These are phyloP conservation scores for Mythimna lalbum DNA, from an alignment of 2,888 invertebrate species.

Conservation along the genomic window DNA sequence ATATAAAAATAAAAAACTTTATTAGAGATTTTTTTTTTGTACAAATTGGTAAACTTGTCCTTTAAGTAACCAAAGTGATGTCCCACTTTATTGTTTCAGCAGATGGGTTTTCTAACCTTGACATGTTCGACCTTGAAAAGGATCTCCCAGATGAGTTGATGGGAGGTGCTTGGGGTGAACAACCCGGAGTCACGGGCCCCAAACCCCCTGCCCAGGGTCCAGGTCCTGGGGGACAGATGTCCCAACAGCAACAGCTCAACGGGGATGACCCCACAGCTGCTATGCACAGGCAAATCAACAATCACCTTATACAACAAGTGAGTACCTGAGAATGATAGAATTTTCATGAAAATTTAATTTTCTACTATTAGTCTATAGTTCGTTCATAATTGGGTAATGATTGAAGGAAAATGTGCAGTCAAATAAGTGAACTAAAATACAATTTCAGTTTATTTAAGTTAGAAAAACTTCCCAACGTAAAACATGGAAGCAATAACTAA, in stretches of 20 bases:
- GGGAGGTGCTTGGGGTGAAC: conserved; percentile 94
- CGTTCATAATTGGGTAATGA: not conserved
- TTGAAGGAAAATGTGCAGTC: not conserved
- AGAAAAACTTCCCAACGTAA: not conserved
- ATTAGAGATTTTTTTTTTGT: not conserved
- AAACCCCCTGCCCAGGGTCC: conserved; percentile 96
- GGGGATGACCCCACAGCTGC: conserved; percentile 92
- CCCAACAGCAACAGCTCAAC: conserved; percentile 92
- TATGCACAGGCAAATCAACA: conserved; percentile 91
- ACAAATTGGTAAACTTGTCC: not conserved
- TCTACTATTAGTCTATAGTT: not conserved
- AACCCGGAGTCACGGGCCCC: conserved; percentile 91
- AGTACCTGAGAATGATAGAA: conserved; percentile 80
- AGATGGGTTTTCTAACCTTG: conserved; percentile 96
- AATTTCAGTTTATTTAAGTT: conserved; percentile 1
- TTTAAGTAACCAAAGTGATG: conserved; percentile 16
- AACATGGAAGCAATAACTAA: conserved; percentile 11
- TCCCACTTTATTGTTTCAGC: conserved; percentile 72
- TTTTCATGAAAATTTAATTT: not conserved
- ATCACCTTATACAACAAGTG: conserved; percentile 93
- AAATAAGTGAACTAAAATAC: not conserved
- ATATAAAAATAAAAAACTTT: not conserved
- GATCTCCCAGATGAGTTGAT: conserved; percentile 97
- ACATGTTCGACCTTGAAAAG: conserved; percentile 97
- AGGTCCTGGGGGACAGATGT: conserved; percentile 92